Conservation (phyloP, 2,888 invertebrate genomes). For the Lepidochitona cinerea region DNA sequence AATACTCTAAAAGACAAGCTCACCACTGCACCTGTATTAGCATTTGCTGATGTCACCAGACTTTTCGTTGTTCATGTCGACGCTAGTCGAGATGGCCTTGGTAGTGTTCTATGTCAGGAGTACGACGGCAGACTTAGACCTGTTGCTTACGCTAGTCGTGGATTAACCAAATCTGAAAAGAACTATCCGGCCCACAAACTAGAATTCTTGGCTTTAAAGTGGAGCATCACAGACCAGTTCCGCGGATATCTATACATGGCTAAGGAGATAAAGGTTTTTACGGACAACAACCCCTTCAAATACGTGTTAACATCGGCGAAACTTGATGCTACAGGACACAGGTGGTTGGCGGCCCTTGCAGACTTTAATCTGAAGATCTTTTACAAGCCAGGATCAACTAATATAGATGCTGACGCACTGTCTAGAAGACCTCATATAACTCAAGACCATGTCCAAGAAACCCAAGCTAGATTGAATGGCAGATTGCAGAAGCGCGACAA, state of each 20-base stretch:
- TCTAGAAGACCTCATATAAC: background rate
- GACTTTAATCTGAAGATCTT: conserved; percentile 11
- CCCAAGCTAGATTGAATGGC: background rate
- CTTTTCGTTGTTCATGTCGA: conserved; percentile 28
- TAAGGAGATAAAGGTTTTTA: background rate
- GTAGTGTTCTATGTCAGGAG: conserved; percentile 26
- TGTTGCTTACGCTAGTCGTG: conserved; percentile 20
- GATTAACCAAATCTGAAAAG: conserved; percentile 9
- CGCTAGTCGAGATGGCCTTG: conserved; percentile 17
- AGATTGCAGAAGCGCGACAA: background rate
- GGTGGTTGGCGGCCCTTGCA: conserved; percentile 18
- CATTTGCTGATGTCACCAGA: conserved; percentile 16
- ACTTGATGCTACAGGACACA: conserved; percentile 20
- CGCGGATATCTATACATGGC: conserved; percentile 16
- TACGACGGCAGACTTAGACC: conserved; percentile 13
- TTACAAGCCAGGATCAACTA: conserved; percentile 11
- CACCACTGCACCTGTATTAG: conserved; percentile 18
- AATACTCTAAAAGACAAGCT: conserved; percentile 8
- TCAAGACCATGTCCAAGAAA: background rate
- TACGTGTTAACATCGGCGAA: conserved; percentile 19
- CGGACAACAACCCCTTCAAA: conserved; percentile 17
- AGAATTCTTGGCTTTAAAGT: conserved; percentile 21
- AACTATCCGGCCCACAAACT: conserved; percentile 24
- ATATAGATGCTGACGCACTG: conserved; percentile 2
- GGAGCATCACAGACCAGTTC: conserved; percentile 25